These are phyloP conservation scores for Hetaerina titia DNA, from an alignment of 2,888 invertebrate species.

Conservation along the genomic window DNA sequence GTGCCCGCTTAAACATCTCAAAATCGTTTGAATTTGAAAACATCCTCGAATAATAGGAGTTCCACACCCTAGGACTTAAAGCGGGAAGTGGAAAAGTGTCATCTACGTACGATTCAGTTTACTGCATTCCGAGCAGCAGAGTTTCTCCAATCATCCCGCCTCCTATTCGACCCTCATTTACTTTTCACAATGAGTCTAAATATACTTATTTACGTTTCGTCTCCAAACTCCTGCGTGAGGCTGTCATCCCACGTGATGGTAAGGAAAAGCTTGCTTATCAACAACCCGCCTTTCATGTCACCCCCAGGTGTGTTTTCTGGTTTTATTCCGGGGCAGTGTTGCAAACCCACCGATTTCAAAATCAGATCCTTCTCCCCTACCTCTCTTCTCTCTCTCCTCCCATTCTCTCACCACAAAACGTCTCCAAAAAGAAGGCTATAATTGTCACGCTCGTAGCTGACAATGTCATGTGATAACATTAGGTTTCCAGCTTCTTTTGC, in stretches of 20 bases:
- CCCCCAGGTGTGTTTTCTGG: slow-evolving; percentile 26
- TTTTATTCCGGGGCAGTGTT: slow-evolving; percentile 20
- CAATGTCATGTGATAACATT: neutral
- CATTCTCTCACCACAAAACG: neutral
- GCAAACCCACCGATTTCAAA: slow-evolving; percentile 19
- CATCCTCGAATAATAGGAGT: too few relatives aligned
- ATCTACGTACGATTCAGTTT: neutral
- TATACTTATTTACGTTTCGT: neutral
- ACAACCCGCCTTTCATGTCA: neutral
- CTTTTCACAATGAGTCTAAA: neutral
- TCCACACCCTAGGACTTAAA: too few relatives aligned
- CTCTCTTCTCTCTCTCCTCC: neutral
- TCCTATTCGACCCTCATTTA: neutral
- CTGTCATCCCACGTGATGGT: neutral
- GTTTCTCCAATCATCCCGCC: neutral
- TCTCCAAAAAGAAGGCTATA: neutral
- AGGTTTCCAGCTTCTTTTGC: neutral
- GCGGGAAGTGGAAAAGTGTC: neutral
- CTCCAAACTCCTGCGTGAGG: neutral
- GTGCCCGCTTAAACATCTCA: too few relatives aligned
- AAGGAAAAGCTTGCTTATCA: neutral
- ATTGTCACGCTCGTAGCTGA: neutral
- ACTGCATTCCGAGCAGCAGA: neutral
- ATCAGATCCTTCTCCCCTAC: neutral
- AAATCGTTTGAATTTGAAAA: too few relatives aligned